These are phyloP conservation scores for Cheirogaleus major DNA, from an alignment of 2,797 vertebrate genomes.

Conservation along the genomic window DNA sequence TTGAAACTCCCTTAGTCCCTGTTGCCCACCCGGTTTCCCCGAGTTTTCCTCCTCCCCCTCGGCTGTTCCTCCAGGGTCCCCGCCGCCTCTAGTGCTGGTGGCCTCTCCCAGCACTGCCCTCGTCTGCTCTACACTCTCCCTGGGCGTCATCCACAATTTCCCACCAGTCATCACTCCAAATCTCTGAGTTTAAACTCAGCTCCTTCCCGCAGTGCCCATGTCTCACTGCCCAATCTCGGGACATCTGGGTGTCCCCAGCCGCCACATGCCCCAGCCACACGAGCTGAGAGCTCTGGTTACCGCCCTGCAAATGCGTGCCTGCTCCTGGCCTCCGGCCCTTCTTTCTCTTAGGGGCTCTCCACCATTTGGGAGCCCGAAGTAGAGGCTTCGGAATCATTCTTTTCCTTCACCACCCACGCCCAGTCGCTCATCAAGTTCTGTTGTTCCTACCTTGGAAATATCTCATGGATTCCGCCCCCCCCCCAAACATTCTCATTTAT, in stretches of 20 bases:
- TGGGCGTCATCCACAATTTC: neutral
- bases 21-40: neutral
- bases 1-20: neutral
- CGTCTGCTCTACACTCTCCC: neutral
- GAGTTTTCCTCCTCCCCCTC: neutral
- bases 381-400: neutral
- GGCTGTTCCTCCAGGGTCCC: neutral
- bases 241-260: neutral
- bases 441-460: slow-evolving; percentile 12
- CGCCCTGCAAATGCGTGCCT: neutral
- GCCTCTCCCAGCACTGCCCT: fast-evolving
- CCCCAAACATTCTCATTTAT: slow-evolving; percentile 48
- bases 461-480: neutral
- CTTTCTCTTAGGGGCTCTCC: neutral
- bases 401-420: neutral
- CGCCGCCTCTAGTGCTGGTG: neutral
- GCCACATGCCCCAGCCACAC: neutral
- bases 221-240: neutral
- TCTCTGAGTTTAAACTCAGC: neutral
- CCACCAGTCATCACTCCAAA: neutral
- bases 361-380: neutral
- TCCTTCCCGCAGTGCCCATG: neutral
- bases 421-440: slow-evolving; percentile 38
- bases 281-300: neutral
- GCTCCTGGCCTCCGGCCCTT: neutral